These are phyloP conservation scores for Timema cristinae DNA, from an alignment of 2,888 invertebrate genomes.

Conservation along the genomic window DNA sequence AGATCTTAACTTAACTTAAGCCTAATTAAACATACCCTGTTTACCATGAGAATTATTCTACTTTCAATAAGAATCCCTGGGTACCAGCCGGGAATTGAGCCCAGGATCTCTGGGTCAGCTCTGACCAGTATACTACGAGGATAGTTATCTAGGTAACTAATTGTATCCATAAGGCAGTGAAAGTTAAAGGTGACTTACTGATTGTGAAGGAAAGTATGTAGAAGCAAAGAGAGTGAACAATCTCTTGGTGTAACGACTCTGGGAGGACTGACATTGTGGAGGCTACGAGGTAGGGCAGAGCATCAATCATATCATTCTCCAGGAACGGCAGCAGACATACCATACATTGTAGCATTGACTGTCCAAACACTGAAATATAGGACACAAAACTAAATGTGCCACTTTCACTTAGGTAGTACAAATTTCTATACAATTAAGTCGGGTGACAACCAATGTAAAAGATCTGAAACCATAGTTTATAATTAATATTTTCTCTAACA, in stretches of 20 bases:
- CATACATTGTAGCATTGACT: conserved; percentile 87
- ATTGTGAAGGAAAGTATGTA: conserved; percentile 95
- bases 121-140: too few relatives aligned
- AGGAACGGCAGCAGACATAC: conserved; percentile 94
- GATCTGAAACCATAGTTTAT: too few relatives aligned
- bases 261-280: conserved; percentile 93
- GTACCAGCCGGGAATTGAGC: not conserved
- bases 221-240: conserved; percentile 90
- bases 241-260: conserved; percentile 84
- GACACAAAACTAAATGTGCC: conserved; percentile 26
- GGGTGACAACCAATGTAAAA: too few relatives aligned
- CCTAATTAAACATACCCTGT: too few relatives aligned
- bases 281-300: conserved; percentile 90
- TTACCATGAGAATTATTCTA: too few relatives aligned
- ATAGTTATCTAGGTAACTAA: not conserved
- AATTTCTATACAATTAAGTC: not conserved
- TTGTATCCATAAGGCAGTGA: not conserved
- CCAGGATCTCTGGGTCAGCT: too few relatives aligned
- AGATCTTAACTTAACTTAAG: too few relatives aligned
- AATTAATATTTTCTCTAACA: too few relatives aligned
- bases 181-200: conserved; percentile 56
- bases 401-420: not conserved
- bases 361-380: conserved; percentile 74
- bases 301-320: conserved; percentile 93
- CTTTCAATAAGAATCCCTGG: not conserved